phyloP scores from a whole-genome alignment of 2,113 vertebrate species.

The Sinocyclocheilus anophthalmus region DNA sequence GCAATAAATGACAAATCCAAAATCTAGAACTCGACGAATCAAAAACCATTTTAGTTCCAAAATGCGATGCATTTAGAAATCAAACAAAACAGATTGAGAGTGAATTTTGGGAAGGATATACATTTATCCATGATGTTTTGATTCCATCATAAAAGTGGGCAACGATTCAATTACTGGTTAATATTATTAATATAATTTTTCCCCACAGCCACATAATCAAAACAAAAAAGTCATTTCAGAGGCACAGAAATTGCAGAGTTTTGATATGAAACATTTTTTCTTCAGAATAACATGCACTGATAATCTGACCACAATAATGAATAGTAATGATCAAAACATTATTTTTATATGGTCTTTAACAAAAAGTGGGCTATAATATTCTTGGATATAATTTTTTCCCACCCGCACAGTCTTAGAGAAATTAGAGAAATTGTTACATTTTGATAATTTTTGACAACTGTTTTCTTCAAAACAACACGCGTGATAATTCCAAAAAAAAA shows the following conservation, averaged over 20 bases:
- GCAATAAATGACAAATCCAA: constrained; percentile 43
- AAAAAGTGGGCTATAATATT: neutral
- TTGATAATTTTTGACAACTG: neutral
- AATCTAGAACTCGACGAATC: neutral
- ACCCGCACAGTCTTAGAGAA: neutral
- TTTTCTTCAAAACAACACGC: neutral
- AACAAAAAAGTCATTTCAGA: neutral
- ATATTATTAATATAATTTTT: neutral
- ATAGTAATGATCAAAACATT: neutral
- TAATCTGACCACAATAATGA: neutral
- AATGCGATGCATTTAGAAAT: neutral
- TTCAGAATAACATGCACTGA: neutral
- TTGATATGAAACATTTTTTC: neutral
- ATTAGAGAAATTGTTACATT: too few relatives aligned
- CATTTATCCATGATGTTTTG: neutral
- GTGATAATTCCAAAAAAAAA: neutral
- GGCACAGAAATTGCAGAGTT: neutral
- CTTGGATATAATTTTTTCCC: neutral
- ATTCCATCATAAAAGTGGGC: neutral
- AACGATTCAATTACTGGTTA: neutral
- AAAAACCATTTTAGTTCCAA: neutral
- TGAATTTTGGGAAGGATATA: neutral
- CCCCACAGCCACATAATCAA: neutral
- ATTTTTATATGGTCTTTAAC: neutral
- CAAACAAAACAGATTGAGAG: neutral